Percentiles rank a stretch among this genome's conserved stretches.
These are phyloP conservation scores for Panurus biarmicus DNA, from an alignment of 2,113 vertebrate genomes.

Conservation along the genomic window DNA sequence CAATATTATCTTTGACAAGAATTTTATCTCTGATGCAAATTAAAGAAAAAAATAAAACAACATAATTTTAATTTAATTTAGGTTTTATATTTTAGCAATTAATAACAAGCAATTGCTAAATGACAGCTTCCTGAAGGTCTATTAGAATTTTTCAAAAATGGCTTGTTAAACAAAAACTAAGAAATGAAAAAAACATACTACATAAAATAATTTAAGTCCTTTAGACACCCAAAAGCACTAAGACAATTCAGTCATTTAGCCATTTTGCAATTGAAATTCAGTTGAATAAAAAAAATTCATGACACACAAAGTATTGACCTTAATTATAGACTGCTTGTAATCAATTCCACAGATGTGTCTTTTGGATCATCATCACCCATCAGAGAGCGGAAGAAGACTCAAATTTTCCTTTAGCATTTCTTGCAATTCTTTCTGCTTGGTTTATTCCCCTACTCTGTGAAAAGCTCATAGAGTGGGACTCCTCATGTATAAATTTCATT, in stretches of 20 bases:
- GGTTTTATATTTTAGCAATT: not conserved
- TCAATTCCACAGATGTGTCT: not conserved
- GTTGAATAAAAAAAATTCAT: not conserved
- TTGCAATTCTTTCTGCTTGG: not conserved
- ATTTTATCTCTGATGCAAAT: not conserved
- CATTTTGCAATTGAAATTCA: not conserved
- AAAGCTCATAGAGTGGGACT: not conserved
- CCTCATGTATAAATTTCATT: not conserved
- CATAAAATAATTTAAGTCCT: not conserved
- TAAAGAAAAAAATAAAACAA: not conserved
- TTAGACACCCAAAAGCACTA: not conserved
- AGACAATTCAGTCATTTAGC: not conserved
- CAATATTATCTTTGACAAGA: not conserved
- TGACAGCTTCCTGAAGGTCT: not conserved
- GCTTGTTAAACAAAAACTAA: not conserved
- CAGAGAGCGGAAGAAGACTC: not conserved
- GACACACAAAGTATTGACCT: not conserved
- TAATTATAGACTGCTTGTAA: not conserved
- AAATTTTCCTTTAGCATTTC: not conserved
- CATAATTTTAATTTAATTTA: not conserved
- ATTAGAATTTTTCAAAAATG: not conserved
- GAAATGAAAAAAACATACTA: not conserved
- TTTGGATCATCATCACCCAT: not conserved
- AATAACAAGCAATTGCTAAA: not conserved
- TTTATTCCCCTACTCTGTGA: not conserved